Base-by-base conservation (phyloP, 2,888 invertebrate species). In the Linyphia triangularis region DNA sequence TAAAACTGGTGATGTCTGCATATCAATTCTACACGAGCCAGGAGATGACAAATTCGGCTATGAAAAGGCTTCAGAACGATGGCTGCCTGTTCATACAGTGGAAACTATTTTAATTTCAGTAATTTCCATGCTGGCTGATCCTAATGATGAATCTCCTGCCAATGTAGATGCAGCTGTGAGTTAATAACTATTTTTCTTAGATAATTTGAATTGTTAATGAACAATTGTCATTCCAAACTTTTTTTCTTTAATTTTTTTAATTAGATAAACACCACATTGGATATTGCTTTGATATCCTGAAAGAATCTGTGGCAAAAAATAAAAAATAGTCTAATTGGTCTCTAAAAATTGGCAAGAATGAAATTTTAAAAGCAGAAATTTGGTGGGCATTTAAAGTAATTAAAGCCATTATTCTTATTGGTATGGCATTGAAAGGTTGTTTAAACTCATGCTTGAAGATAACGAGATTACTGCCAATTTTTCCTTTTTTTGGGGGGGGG, bases 31-130 rank as follows among this genome's bases (percentile, higher is more conserved):
- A 91, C 99, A 99, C 93, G 99, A 99, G 93, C 99, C 99, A 40
- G 99, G 99, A 82, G 99, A 99, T 95, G 99, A 99, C 93, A 98
- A 98, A 94, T 99, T 97, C 95, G 99, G 98, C 89, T 99, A 99
- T 93, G 99, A 99, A 94, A 97, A 98, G 93, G 98, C 99, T 90
- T 97, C 97, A 85, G 99, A 99, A 93, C 95, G 99, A 93, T 99
- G 99, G 99, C 94, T 99, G 93, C 99, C 99, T 57, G 98, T 99
- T 90, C 99, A 99, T 94, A 99, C 99, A 91, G 99, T 98, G 92
- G 98, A 99, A 94, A 99, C 99, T 91, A 99, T 99, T 93, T 95
- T 99, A 93, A 97, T 98, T 94, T 98, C 98, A 93, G 99, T 99
- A 93, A 99, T 99, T 94, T 99, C 99, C 93, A 98, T 99, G 99